Evolutionary conservation across 2,888 invertebrate species (phyloP), one percentile per base, ranked within the genome.

Genomic region (Catocala fraxini): DNA sequence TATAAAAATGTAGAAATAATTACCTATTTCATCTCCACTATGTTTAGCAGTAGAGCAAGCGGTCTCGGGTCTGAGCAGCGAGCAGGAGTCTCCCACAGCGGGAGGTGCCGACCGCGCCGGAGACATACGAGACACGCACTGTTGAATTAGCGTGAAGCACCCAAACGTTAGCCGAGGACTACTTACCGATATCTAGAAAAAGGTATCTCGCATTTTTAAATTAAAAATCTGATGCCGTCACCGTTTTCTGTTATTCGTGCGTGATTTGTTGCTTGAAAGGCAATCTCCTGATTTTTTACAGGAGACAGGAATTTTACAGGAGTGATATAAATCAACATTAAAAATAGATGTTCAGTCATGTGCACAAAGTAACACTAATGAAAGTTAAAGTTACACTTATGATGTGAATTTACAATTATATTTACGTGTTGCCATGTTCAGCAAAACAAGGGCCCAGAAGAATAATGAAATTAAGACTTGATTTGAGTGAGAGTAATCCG

Each of bases 41-140:
- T 77, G 83, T 42, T 79, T 81, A 10, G 71, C 82, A 0, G 73
- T 75, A 35, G 80, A 75, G 25, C 77, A 79, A 13, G 71, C 77
- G 6, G 84, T 79, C 34, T 84, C 87, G 0, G 80, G 79, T 48
- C 80, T 73, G 13, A 81, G 78, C n/a, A 82, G 77, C 13, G 73
- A 63, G 61, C 70, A 79, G n/a, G 78, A 76, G 51, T 72, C 79
- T 9, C 67, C 76, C 33, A 83, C 68, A 7, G 75, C 68, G 4
- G 89, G 83, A 1, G 95, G 95, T 4, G 95, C 95, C 0, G 95
- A 95, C 56, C 93, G 89, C 0, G 95, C 6, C 0, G 80, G 80
- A 0, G 80, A 77, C 42, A 79, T 89, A n/a, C 83, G 83, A 43
- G 79, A 73, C 46, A 82, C 77, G 70, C 83, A 88, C 91, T 91